These are phyloP conservation scores for Aphrophora alni DNA, from an alignment of 2,888 invertebrate genomes.

Conservation along the genomic window DNA sequence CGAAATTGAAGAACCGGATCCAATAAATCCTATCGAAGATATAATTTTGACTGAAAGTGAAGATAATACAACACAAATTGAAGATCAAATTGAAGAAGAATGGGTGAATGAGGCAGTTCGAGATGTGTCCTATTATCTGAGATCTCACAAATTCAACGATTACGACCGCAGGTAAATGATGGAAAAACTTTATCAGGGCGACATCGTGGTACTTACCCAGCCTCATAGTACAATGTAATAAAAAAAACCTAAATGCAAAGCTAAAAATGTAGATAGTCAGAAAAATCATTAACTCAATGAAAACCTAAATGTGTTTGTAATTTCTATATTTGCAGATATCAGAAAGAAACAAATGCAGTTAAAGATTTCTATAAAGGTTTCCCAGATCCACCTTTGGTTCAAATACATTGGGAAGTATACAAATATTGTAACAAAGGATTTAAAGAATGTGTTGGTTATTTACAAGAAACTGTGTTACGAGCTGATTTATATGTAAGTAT, in stretches of 20 bases:
- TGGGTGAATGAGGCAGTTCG: constrained; percentile 61
- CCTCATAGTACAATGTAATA: too few relatives aligned
- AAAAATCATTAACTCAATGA: too few relatives aligned
- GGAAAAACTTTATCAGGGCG: too few relatives aligned
- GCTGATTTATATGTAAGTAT: constrained; percentile 10
- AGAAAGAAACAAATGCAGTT: constrained; percentile 45
- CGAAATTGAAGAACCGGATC: background rate
- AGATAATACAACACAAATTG: constrained; percentile 14
- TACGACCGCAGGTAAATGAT: constrained; percentile 66
- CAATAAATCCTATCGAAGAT: background rate
- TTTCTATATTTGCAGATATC: constrained; percentile 1
- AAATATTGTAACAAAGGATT: constrained; percentile 57
- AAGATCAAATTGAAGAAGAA: constrained; percentile 39
- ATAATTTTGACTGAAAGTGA: background rate
- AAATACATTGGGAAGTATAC: constrained; percentile 67
- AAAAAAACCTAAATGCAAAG: too few relatives aligned
- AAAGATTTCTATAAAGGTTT: constrained; percentile 58
- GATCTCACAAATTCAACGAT: constrained; percentile 69
- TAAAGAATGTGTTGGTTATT: constrained; percentile 64
- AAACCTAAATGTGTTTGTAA: too few relatives aligned
- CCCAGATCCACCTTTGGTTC: constrained; percentile 63
- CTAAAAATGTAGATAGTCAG: too few relatives aligned
- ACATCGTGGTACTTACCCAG: too few relatives aligned
- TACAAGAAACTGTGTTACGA: constrained; percentile 54
- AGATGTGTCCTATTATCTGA: constrained; percentile 67